A percentile compares a stretch with the other conserved stretches of the same genome.
Conservation (phyloP, 2,113 vertebrate species). For the Melanerpes formicivorus region DNA sequence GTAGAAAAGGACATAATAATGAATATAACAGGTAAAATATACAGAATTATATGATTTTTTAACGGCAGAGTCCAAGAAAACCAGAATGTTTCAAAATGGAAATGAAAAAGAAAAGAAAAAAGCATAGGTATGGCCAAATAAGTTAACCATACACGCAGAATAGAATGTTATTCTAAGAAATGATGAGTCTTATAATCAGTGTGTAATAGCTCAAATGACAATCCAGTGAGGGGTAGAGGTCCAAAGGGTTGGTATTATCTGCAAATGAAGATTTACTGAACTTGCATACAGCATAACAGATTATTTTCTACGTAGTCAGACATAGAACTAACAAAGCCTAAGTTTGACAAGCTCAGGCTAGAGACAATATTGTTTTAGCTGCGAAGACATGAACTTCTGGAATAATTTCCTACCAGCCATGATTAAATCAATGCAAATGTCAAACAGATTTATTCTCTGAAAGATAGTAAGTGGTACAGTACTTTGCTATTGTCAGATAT, state of each 20-base stretch:
- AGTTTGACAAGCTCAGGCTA: not conserved
- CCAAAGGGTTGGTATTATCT: not conserved
- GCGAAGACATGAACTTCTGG: not conserved
- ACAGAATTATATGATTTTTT: not conserved
- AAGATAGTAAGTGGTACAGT: not conserved
- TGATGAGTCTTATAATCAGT: not conserved
- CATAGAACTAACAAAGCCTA: not conserved
- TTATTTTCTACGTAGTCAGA: not conserved
- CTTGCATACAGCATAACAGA: not conserved
- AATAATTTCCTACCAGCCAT: not conserved
- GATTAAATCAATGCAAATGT: not conserved
- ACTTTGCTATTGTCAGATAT: not conserved
- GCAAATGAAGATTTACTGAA: not conserved
- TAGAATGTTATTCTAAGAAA: not conserved
- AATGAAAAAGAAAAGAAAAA: too few relatives aligned
- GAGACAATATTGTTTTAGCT: not conserved
- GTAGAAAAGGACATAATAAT: not conserved
- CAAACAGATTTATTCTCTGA: not conserved
- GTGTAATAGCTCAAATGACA: not conserved
- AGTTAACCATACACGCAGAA: not conserved
- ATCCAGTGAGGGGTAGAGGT: not conserved
- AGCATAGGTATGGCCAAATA: not conserved
- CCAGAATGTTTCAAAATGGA: not conserved
- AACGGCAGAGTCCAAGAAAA: not conserved
- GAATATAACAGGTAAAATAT: not conserved